Evolutionary conservation across 2,797 vertebrate genomes (phyloP), one percentile per base, ranked within the genome.

Genomic region (Triplophysa bombifrons): DNA sequence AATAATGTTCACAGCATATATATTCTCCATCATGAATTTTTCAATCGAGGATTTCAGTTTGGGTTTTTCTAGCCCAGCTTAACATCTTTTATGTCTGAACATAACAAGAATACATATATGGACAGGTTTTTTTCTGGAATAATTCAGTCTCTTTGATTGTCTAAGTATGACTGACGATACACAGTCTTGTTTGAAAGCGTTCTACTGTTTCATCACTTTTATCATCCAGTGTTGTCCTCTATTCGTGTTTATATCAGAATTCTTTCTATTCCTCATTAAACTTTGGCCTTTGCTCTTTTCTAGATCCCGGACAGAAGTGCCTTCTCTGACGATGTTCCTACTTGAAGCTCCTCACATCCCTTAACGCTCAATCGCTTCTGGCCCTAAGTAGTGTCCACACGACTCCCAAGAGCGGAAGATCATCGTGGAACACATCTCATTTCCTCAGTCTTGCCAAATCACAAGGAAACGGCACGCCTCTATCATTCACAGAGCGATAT

Each of bases 261-360:
- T 58, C 1, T 78, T 60, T 72, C 5, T 51, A 41, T 68, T 25
- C 14, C 5, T 46, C 3, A 10, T 19, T 34, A 44, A 63, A 51
- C 30, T 25, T 46, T 64, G 13, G 6, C 34, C 13, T 20, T 51
- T 68, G 14, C 83, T 80, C 7, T 80, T 2, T 93, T 92, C 72
- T 89, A 93, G 93, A 85, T 92, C 84, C 65, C 17, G n/a, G 48
- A 78, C 76, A 81, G 86, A 86, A 92, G 93, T 92, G 91, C 92
- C 93, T 92, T 91, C 44, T 89, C 90, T 83, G 85, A 88, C 88
- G 91, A 91, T 89, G 86, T 88, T 91, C 88, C 79, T 86, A 84
- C 80, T 82, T 90, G 82, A 16, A 86, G 89, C 87, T 87, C 71
- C 70, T 78, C 69, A 17, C 19, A 44, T 65, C 34, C 50, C 12